These are phyloP conservation scores for Nerophis lumbriciformis DNA, from an alignment of 2,113 vertebrate genomes.

Conservation along the genomic window DNA sequence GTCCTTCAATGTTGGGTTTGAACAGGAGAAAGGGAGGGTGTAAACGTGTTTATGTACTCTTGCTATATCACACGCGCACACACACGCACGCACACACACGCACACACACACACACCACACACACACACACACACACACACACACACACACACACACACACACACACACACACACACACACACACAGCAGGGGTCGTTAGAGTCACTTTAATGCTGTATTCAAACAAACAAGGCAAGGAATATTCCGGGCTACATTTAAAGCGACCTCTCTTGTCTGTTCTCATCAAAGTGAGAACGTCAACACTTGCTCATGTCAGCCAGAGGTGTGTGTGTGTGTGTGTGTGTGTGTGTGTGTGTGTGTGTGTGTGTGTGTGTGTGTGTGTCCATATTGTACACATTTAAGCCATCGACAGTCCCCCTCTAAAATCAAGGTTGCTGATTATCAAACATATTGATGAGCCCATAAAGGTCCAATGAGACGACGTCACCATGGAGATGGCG, in stretches of 20 bases:
- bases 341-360: conserved; percentile 4
- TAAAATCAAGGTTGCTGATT: no score
- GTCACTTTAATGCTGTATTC: neutral
- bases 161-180: no score
- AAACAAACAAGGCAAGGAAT: conserved; percentile 4
- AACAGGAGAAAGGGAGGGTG: neutral
- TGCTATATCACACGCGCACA: no score
- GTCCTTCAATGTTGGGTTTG: no score
- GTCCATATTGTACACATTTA: neutral
- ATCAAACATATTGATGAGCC: no score
- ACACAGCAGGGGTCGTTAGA: neutral
- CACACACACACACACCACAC: no score
- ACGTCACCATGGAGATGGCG: neutral
- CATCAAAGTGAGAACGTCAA: conserved; percentile 30
- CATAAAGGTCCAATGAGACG: neutral
- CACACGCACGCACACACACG: no score
- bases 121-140: no score
- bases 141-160: no score
- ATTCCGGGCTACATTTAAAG: conserved; percentile 17
- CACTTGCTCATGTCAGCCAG: conserved; percentile 30
- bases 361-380: neutral
- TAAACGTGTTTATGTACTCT: conserved; percentile 10
- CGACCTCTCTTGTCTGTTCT: conserved; percentile 47
- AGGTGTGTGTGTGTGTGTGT: conserved; percentile 13
- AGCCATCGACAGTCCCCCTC: neutral